Evolutionary conservation across 2,797 vertebrate species (phyloP), one percentile per base, ranked within the genome.

Genomic region (Streptopelia turtur): DNA sequence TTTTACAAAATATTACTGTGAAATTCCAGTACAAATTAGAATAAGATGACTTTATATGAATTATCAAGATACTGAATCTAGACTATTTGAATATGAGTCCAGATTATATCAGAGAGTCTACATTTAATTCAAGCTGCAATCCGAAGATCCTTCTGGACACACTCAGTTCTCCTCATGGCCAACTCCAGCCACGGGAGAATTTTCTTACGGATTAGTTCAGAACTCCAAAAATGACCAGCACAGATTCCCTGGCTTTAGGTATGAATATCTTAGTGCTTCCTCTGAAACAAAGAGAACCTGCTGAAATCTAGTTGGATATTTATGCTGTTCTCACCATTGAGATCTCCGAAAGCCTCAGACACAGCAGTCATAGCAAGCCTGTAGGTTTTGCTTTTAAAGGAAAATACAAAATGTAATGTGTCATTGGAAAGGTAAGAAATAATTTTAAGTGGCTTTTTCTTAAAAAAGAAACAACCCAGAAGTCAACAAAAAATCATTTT

Each of bases 171-270:
- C 63, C 52, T 61, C 15, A 41, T 16, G 83, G 72, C 27, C 82
- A 92, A 15, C 68, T 41, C 37, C 30, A 78, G 43, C 75, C 87
- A 74, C 30, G 53, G 78, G 84, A 84, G 79, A 84, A 89, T 82
- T 96, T 76, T 87, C 43, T 72, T 87, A 77, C 13, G 75, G 60
- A 41, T 94, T 92, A 87, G 39, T 70, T 84, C 81, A 89, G 87
- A 74, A 91, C 59, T 87, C 47, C 7, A 84, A 18, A 92, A 84
- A 76, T n/a, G 7, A 87, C 81, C 52, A 79, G 59, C 69, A 72
- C 35, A 55, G 47, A 87, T 89, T 94, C 59, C 27, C 43, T 92
- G 83, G 41, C 66, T 56, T 76, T 77, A 47, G 28, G 25, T 25
- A 69, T 56, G 27, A 84, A 10, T 76, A 82, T 63, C 64, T 65